Percentiles rank a stretch among this genome's conserved stretches.
These are phyloP conservation scores for Sinocyclocheilus anshuiensis DNA, from an alignment of 2,113 vertebrate species.

Conservation along the genomic window DNA sequence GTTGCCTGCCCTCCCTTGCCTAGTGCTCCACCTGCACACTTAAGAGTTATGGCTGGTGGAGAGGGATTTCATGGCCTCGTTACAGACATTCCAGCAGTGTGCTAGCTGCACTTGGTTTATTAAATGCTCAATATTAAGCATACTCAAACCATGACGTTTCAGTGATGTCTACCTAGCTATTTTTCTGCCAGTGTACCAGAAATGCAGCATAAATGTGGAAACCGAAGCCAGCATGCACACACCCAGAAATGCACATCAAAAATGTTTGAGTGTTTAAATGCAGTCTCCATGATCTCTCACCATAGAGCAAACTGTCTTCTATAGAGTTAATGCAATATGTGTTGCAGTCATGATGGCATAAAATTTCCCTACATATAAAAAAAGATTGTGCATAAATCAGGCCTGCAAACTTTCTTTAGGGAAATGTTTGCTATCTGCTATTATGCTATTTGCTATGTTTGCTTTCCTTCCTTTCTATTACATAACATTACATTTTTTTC, in stretches of 20 bases:
- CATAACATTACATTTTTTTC: not conserved
- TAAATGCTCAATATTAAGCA: conserved; percentile 8
- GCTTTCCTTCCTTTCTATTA: not conserved
- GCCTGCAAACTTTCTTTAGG: conserved; percentile 26
- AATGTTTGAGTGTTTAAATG: not conserved
- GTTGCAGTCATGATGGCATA: conserved; percentile 16
- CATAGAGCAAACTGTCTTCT: not conserved
- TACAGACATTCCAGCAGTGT: not conserved
- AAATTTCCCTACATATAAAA: conserved; percentile 55
- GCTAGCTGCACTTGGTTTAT: conserved; percentile 22
- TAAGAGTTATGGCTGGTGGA: conserved; percentile 2
- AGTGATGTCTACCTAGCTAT: not conserved
- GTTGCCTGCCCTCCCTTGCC: not conserved
- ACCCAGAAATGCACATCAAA: conserved; percentile 29
- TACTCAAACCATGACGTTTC: not conserved
- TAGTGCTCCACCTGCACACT: conserved; percentile 2
- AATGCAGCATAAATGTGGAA: conserved; percentile 58
- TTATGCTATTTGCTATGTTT: too few relatives aligned
- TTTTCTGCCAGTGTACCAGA: not conserved
- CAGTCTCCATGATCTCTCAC: not conserved
- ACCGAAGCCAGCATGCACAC: conserved; percentile 1
- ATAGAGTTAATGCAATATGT: not conserved
- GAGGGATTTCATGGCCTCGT: conserved; percentile 41
- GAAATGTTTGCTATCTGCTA: not conserved
- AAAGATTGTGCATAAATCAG: conserved; percentile 66